phyloP scores from a whole-genome alignment of 2,888 invertebrate genomes.

The Sicus ferrugineus region DNA sequence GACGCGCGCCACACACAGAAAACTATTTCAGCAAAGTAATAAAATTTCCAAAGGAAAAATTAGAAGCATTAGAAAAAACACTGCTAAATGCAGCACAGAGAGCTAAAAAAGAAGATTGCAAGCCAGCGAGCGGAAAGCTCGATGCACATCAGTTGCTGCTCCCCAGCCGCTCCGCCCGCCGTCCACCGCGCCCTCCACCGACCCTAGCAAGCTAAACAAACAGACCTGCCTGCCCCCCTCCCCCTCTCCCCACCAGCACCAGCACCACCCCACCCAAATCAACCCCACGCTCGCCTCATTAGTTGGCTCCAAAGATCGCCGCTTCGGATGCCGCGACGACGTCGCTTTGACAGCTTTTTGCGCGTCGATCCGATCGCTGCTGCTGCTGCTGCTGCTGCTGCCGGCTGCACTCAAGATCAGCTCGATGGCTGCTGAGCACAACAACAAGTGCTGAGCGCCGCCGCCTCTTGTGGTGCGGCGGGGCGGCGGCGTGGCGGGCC shows the following conservation, averaged over 20 bases:
- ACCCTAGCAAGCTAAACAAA: slow-evolving; percentile 5
- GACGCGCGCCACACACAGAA: slow-evolving; percentile 8
- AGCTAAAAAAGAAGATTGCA: slow-evolving; percentile 7
- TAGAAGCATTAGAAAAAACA: not conserved
- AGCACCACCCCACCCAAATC: not conserved
- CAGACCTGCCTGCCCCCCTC: not conserved
- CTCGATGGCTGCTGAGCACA: slow-evolving; percentile 12
- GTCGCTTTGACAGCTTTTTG: not conserved
- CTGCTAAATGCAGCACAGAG: not conserved
- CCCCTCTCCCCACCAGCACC: not conserved
- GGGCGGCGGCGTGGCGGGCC: not conserved
- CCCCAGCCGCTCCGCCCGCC: not conserved
- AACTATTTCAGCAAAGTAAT: slow-evolving; percentile 32
- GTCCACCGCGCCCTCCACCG: not conserved
- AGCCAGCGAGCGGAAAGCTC: slow-evolving; percentile 7
- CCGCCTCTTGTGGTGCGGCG: not conserved
- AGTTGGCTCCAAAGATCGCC: slow-evolving; percentile 25
- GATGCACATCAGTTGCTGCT: not conserved
- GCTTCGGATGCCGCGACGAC: not conserved
- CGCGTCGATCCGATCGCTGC: no score
- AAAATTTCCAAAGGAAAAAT: slow-evolving; percentile 20
- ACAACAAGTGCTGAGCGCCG: slow-evolving; percentile 20
- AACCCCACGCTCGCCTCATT: no score
- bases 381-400: not conserved
- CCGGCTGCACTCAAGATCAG: slow-evolving; percentile 23